phyloP scores from a whole-genome alignment of 2,888 invertebrate species.

The Exephanes ischioxanthus region DNA sequence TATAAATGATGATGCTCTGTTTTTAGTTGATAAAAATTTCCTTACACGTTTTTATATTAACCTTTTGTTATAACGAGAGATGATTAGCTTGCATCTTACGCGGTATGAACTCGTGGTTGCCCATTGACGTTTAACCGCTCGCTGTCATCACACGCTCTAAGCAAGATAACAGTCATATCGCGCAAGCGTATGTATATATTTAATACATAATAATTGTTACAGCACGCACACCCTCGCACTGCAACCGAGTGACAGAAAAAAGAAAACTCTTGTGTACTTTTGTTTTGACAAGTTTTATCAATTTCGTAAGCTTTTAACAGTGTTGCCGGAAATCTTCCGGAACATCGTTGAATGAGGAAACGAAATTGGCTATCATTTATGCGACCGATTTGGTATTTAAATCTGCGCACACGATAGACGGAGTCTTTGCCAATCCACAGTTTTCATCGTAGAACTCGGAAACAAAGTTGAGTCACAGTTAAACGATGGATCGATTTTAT shows the following conservation, averaged over 20 bases:
- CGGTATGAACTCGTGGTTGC: background rate
- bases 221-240: background rate
- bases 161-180: conserved; percentile 30
- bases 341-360: background rate
- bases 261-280: background rate
- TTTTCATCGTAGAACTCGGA: too few relatives aligned
- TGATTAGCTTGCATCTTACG: conserved; percentile 4
- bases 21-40: too few relatives aligned
- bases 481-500: too few relatives aligned
- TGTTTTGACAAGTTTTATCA: conserved; percentile 37
- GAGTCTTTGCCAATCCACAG: too few relatives aligned
- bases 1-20: too few relatives aligned
- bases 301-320: background rate
- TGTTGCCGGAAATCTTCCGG: background rate
- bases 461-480: too few relatives aligned
- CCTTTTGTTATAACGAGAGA: background rate
- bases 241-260: background rate
- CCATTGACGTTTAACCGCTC: conserved; percentile 20
- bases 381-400: background rate
- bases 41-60: too few relatives aligned
- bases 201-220: conserved; percentile 8
- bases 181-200: background rate
- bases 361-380: background rate
- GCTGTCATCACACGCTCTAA: conserved; percentile 18
- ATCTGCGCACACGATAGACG: background rate